Evolutionary conservation across 2,797 vertebrate genomes (phyloP).

Genomic region (Notoglanidium macrostoma): DNA sequence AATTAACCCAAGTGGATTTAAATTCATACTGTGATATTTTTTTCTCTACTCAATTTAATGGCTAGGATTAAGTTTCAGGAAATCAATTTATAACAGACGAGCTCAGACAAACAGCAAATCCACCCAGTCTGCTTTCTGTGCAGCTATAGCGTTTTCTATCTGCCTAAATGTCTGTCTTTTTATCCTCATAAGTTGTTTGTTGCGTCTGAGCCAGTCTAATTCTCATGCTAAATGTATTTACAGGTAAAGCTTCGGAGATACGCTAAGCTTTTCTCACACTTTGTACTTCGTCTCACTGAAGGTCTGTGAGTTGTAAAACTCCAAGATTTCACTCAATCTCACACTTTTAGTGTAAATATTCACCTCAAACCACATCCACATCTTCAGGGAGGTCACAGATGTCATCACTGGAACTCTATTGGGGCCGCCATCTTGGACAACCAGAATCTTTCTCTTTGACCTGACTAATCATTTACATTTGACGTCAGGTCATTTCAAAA

Average conservation of each 20-base stretch:
- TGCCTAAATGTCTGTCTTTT: background rate
- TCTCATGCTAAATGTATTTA: constrained; percentile 14
- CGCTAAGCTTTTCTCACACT: constrained; percentile 8
- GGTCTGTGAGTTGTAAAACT: background rate
- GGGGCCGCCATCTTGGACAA: background rate
- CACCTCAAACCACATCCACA: background rate
- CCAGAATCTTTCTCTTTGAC: background rate
- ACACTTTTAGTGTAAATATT: background rate
- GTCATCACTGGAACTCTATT: background rate
- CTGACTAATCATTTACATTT: background rate
- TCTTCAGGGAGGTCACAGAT: background rate
- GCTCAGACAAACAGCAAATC: constrained; percentile 21
- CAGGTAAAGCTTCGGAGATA: background rate
- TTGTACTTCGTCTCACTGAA: background rate
- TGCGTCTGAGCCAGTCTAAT: background rate
- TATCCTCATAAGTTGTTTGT: constrained; percentile 13
- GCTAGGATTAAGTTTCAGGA: background rate
- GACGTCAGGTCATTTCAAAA: background rate
- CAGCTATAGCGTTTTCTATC: background rate
- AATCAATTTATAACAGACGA: background rate
- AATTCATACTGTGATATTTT: background rate
- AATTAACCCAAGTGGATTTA: background rate
- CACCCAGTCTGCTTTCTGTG: too few species aligned
- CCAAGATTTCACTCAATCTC: background rate
- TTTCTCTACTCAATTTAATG: background rate